phyloP scores from a whole-genome alignment of 1,140 invertebrate species.

The Sycophaga agraensis region DNA sequence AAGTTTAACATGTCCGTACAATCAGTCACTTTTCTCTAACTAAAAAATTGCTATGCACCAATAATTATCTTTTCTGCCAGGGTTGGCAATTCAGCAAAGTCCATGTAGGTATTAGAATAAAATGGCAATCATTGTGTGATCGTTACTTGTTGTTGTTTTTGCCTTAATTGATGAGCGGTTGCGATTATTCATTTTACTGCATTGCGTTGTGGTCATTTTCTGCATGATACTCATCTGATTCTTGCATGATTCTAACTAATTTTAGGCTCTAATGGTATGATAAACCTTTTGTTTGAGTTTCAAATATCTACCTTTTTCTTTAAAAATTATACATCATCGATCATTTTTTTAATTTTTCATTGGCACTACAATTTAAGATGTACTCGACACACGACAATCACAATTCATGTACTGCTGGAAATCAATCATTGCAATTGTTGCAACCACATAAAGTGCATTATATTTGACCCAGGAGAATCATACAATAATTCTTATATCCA shows the following conservation, averaged over 20 bases:
- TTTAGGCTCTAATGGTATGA: slow-evolving; percentile 1
- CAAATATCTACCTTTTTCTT: background rate
- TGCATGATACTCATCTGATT: slow-evolving; percentile 17
- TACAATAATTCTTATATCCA: background rate
- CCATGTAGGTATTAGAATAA: slow-evolving; percentile 24
- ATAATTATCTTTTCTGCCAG: slow-evolving; percentile 12
- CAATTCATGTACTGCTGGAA: background rate
- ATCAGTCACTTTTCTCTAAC: background rate
- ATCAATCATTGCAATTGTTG: background rate
- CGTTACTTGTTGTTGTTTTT: slow-evolving; percentile 29
- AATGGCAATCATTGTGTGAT: slow-evolving; percentile 12
- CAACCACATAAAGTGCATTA: too few relatives aligned
- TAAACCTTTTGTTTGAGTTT: background rate
- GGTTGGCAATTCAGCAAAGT: slow-evolving; percentile 14
- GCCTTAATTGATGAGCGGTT: slow-evolving; percentile 43
- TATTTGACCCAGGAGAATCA: background rate
- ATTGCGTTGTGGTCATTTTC: slow-evolving; percentile 19
- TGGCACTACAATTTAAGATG: background rate
- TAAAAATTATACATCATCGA: slow-evolving; percentile 1
- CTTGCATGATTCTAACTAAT: slow-evolving; percentile 18
- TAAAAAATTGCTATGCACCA: background rate
- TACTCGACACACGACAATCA: background rate
- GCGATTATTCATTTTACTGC: slow-evolving; percentile 34
- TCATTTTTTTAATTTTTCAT: slow-evolving; percentile 1
- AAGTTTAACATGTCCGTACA: background rate